Conservation (phyloP, 2,113 vertebrate genomes). For the Pitta sordida region DNA sequence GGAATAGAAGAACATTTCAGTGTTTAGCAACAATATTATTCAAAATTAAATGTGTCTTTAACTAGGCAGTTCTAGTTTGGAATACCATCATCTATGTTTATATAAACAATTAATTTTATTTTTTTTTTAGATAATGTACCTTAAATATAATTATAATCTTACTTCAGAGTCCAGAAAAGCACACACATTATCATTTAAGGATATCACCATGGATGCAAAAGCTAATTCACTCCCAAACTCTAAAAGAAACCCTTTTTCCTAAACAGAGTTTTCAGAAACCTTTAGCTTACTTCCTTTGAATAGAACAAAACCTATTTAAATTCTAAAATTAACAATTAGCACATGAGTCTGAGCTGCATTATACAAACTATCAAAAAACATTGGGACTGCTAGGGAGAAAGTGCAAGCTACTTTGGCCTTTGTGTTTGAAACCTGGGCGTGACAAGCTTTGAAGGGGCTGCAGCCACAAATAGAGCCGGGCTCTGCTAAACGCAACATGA, state of each 20-base stretch:
- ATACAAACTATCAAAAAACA: not conserved
- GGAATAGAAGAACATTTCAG: not conserved
- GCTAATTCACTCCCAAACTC: not conserved
- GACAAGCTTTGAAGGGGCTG: not conserved
- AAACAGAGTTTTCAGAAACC: not conserved
- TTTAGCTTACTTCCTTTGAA: not conserved
- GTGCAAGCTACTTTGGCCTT: constrained; percentile 6
- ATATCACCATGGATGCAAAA: not conserved
- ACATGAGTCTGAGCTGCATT: not conserved
- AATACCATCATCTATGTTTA: not conserved
- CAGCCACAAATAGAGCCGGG: not conserved
- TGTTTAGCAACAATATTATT: not conserved
- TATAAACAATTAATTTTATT: not conserved
- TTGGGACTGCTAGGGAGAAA: not conserved
- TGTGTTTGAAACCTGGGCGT: constrained; percentile 27
- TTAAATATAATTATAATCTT: not conserved
- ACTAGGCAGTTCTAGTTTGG: not conserved
- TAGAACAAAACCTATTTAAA: constrained; percentile 34
- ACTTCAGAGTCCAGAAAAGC: not conserved
- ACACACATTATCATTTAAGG: not conserved
- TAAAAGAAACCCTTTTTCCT: not conserved
- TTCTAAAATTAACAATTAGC: constrained; percentile 31
- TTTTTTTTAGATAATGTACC: not conserved
- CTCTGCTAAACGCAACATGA: not conserved
- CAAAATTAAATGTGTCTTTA: not conserved